Evolutionary conservation across 2,113 vertebrate genomes (phyloP).

Genomic region (Mustela lutreola): DNA sequence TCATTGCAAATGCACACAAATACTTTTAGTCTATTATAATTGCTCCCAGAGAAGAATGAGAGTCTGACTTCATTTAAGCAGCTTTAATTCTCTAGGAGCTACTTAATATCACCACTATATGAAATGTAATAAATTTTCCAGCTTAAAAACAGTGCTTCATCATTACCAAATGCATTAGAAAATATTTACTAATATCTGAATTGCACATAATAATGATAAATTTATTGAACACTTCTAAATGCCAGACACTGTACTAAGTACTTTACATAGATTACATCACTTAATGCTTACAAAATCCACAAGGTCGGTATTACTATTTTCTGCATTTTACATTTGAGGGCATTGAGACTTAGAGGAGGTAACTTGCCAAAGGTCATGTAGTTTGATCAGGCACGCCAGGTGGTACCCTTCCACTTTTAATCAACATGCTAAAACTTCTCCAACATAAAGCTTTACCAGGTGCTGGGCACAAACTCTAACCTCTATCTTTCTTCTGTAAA

Average conservation of each 20-base stretch:
- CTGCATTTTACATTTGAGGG: not conserved
- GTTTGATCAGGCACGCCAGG: not conserved
- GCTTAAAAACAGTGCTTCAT: not conserved
- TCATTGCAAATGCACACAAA: not conserved
- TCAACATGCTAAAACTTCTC: not conserved
- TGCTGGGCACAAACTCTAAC: not conserved
- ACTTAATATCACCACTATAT: not conserved
- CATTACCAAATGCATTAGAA: constrained; percentile 40
- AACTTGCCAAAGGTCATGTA: not conserved
- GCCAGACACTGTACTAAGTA: not conserved
- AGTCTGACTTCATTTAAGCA: not conserved
- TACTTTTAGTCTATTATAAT: not conserved
- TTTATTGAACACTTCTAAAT: constrained; percentile 26
- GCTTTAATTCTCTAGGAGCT: not conserved
- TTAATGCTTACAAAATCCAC: not conserved
- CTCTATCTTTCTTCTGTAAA: not conserved
- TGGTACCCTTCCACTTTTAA: not conserved
- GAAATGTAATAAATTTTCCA: not conserved
- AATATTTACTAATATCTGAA: not conserved
- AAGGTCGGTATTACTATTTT: not conserved
- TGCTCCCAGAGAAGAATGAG: not conserved
- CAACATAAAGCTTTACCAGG: not conserved
- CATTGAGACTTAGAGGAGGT: not conserved
- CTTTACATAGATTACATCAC: not conserved
- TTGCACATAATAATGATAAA: not conserved